Conservation (phyloP, 1,140 invertebrate genomes). For the Trichonephila clavata region DNA sequence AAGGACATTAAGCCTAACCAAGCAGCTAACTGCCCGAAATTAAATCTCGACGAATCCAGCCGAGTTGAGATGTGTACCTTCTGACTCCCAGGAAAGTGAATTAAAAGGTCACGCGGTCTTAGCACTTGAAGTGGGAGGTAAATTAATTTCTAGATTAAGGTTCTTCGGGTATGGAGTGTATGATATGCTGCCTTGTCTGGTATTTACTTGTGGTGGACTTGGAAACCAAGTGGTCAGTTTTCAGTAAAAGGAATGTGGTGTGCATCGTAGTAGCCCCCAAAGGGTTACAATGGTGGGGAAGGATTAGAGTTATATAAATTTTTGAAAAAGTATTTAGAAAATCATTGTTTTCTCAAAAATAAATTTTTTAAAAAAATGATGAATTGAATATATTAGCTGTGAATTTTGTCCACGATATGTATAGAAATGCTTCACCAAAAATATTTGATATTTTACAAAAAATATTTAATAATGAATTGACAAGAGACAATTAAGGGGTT, state of each 20-base stretch:
- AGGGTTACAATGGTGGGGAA: not conserved
- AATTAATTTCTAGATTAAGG: slow-evolving; percentile 2
- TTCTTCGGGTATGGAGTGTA: not conserved
- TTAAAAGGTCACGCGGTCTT: slow-evolving; percentile 6
- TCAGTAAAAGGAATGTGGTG: not conserved
- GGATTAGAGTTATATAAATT: not conserved
- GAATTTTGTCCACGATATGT: too few species aligned
- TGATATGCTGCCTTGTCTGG: not conserved
- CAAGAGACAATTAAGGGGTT: too few species aligned
- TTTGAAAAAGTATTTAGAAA: too few species aligned
- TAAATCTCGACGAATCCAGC: slow-evolving; percentile 8
- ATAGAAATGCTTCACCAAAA: too few species aligned
- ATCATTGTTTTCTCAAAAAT: too few species aligned
- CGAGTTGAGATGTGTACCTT: not conserved
- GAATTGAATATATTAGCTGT: too few species aligned
- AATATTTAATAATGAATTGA: too few species aligned
- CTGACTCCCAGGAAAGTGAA: not conserved
- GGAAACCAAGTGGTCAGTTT: not conserved
- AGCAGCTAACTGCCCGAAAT: slow-evolving; percentile 46
- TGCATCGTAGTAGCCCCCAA: not conserved
- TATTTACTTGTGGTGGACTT: not conserved
- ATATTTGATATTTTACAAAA: too few species aligned
- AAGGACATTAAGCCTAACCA: slow-evolving; percentile 43
- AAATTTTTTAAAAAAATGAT: too few species aligned
- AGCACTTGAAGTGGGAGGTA: not conserved